These are phyloP conservation scores for Pantherophis guttatus DNA, from an alignment of 2,113 vertebrate genomes.

Conservation along the genomic window DNA sequence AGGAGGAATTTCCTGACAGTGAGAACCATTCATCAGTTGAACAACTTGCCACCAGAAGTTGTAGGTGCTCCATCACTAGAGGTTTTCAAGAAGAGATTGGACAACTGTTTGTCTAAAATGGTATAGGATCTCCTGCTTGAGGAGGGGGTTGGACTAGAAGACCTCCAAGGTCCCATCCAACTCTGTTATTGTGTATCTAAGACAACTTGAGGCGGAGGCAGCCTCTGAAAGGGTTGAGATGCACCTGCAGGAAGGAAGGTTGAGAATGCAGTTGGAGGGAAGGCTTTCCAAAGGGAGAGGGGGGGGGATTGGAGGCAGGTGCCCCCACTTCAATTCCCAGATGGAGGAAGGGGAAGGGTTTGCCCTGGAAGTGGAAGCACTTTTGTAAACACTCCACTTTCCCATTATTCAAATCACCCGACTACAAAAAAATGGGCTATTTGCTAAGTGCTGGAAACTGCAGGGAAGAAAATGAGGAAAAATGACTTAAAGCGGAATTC, in stretches of 20 bases:
- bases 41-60: background rate
- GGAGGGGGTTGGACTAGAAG: too few species aligned
- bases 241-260: background rate
- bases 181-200: background rate
- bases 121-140: too few species aligned
- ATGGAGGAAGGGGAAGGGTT: background rate
- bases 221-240: background rate
- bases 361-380: background rate
- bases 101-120: too few species aligned
- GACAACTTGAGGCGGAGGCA: background rate
- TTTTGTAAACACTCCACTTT: background rate
- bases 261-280: background rate
- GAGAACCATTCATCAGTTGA: too few species aligned
- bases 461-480: slow-evolving; percentile 21
- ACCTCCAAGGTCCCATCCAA: background rate
- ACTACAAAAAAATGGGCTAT: background rate
- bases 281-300: background rate
- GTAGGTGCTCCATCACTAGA: rapidly evolving
- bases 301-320: background rate
- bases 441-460: background rate
- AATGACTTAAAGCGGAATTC: slow-evolving; percentile 42
- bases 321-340: background rate
- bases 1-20: background rate
- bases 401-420: background rate
- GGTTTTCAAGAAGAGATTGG: background rate